These are phyloP conservation scores for Aplodontia rufa DNA, from an alignment of 2,113 vertebrate species.

Conservation along the genomic window DNA sequence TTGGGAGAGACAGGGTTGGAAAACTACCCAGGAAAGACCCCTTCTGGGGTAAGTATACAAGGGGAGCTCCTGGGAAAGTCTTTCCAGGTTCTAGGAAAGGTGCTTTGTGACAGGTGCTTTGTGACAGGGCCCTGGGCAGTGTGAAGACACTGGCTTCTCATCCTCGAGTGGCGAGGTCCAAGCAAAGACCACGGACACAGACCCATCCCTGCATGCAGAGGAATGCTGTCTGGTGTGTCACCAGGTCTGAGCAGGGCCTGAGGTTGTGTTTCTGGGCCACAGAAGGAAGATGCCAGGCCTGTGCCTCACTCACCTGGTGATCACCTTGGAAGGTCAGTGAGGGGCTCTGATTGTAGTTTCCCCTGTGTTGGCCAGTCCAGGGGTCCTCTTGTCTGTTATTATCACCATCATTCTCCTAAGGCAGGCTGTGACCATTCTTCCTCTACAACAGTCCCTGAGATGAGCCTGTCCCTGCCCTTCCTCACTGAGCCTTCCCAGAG, in stretches of 20 bases:
- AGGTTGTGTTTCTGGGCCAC: neutral
- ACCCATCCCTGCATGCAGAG: neutral
- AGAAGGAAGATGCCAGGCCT: too few species aligned
- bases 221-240: fast-evolving
- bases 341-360: neutral
- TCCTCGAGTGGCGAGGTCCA: neutral
- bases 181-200: neutral
- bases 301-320: neutral
- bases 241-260: neutral
- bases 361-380: neutral
- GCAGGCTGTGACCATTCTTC: neutral
- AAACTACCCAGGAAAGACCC: neutral
- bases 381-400: neutral
- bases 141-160: neutral
- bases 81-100: neutral
- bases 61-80: too few species aligned
- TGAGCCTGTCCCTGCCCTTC: neutral
- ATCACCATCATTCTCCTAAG: neutral
- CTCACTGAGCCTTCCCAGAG: neutral
- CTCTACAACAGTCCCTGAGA: neutral
- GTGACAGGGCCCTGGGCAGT: neutral
- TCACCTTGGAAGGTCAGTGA: neutral
- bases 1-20: neutral
- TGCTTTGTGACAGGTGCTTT: neutral
- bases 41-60: neutral